Conservation (phyloP, 2,113 vertebrate species). For the Coreoperca whiteheadi region DNA sequence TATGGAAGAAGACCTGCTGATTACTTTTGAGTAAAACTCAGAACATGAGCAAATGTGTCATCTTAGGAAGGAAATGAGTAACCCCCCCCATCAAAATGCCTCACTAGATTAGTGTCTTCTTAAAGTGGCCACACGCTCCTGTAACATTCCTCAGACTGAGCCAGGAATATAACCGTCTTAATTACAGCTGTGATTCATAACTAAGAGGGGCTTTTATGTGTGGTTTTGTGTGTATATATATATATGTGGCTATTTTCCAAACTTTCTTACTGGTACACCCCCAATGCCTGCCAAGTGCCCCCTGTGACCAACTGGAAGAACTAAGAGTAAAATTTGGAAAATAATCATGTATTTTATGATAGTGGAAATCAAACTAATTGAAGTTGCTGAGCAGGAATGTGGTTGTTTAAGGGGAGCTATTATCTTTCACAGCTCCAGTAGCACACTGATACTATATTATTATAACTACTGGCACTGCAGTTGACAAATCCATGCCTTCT, state of each 20-base stretch:
- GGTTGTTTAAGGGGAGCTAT: conserved; percentile 40
- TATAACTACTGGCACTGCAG: conserved; percentile 46
- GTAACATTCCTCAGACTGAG: conserved; percentile 65
- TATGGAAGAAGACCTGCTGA: not conserved
- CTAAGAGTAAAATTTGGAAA: conserved; percentile 16
- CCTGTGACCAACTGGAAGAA: conserved; percentile 13
- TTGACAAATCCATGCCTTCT: conserved; percentile 27
- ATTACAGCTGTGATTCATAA: conserved; percentile 75
- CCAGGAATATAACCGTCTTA: conserved; percentile 61
- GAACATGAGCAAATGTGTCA: conserved; percentile 51
- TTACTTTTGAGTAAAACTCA: conserved; percentile 3
- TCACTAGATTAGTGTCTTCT: conserved; percentile 49
- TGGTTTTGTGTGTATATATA: conserved; percentile 15
- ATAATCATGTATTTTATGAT: conserved; percentile 51
- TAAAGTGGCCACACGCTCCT: conserved; percentile 45
- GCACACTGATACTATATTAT: conserved; percentile 44
- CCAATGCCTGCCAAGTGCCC: conserved; percentile 3
- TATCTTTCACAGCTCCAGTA: conserved; percentile 53
- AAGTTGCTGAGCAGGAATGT: conserved; percentile 52
- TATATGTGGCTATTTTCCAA: conserved; percentile 36
- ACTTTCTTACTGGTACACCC: conserved; percentile 18
- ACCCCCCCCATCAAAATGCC: conserved; percentile 38
- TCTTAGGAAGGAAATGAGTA: conserved; percentile 65
- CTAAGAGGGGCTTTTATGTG: conserved; percentile 50
- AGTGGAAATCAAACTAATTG: conserved; percentile 51